These are phyloP conservation scores for Ametastegia equiseti DNA, from an alignment of 2,888 invertebrate species.

Conservation along the genomic window DNA sequence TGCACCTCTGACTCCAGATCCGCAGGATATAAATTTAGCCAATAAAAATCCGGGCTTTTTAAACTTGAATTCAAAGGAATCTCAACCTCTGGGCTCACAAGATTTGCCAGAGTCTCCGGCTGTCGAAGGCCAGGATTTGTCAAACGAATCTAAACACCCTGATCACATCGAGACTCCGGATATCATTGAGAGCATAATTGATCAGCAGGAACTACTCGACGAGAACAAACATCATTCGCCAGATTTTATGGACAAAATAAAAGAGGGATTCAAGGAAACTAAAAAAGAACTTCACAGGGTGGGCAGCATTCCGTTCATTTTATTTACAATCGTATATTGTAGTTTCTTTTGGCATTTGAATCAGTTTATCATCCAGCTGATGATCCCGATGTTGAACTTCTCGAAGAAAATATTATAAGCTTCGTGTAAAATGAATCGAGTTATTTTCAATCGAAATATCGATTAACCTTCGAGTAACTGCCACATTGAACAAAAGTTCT, in stretches of 20 bases:
- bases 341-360: too few species aligned
- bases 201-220: slow-evolving; percentile 4
- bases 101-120: neutral
- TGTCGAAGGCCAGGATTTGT: neutral
- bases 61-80: slow-evolving; percentile 34
- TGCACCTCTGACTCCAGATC: neutral
- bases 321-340: neutral
- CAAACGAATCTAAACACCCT: slow-evolving; percentile 2
- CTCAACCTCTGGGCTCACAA: neutral
- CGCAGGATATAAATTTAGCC: neutral
- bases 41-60: slow-evolving; percentile 20
- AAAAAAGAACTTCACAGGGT: slow-evolving; percentile 82
- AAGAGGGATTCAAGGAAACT: slow-evolving; percentile 76
- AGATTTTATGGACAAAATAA: slow-evolving; percentile 56
- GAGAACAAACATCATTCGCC: neutral
- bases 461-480: neutral
- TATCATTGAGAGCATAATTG: neutral
- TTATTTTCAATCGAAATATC: neutral
- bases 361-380: too few species aligned
- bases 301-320: slow-evolving; percentile 61
- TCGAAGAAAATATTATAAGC: neutral
- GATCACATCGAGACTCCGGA: neutral
- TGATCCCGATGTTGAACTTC: neutral
- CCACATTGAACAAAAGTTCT: neutral
- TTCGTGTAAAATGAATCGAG: neutral